Conservation (phyloP, 2,113 vertebrate genomes). For the Camarhynchus parvulus region DNA sequence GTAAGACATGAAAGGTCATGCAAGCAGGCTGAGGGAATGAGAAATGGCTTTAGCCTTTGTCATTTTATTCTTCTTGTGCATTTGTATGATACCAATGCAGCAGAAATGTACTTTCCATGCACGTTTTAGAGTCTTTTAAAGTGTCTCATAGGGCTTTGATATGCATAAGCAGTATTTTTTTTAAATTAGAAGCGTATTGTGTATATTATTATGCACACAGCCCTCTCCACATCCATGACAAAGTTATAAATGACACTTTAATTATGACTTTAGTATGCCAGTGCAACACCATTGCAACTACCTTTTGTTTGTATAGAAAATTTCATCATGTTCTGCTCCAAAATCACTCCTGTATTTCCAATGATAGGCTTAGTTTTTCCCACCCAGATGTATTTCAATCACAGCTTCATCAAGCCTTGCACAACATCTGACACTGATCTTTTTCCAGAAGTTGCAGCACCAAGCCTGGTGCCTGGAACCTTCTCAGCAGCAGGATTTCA, state of each 20-base stretch:
- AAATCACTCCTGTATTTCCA: background rate
- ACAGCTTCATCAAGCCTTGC: background rate
- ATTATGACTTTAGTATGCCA: background rate
- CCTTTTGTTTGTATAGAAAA: background rate
- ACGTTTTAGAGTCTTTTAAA: background rate
- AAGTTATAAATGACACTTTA: background rate
- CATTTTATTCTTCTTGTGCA: background rate
- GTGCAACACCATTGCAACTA: background rate
- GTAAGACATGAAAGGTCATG: background rate
- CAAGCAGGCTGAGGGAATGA: background rate
- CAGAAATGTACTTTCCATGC: background rate
- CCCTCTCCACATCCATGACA: rapidly evolving
- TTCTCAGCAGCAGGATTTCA: background rate
- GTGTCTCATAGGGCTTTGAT: background rate
- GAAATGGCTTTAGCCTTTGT: background rate
- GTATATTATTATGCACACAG: background rate
- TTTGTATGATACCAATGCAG: background rate
- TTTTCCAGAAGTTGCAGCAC: background rate
- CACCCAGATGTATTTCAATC: background rate
- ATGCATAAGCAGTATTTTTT: background rate
- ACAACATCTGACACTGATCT: background rate
- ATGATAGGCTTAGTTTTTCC: background rate
- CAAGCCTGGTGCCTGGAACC: background rate
- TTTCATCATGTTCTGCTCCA: background rate
- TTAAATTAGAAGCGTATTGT: background rate